phyloP scores from a whole-genome alignment of 1,140 invertebrate genomes.

The Hormaphis cornu region DNA sequence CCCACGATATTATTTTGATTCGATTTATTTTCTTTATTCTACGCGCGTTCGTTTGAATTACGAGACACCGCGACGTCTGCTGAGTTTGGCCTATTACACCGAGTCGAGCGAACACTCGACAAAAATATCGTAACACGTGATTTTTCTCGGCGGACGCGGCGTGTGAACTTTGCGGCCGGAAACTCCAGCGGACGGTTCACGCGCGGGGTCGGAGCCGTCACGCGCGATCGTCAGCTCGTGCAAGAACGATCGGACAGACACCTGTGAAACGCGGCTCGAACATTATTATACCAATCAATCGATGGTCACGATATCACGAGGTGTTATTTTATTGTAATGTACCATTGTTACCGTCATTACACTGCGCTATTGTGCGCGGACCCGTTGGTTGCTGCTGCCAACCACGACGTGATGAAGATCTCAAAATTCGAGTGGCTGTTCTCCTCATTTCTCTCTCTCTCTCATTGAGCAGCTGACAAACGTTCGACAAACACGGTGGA shows the following conservation, averaged over 20 bases:
- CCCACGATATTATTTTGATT: too few relatives aligned
- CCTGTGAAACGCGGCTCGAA: too few relatives aligned
- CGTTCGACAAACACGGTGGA: too few relatives aligned
- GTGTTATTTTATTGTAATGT: constrained; percentile 21
- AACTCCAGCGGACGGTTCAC: background rate
- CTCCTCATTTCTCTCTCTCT: background rate
- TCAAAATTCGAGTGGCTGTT: constrained; percentile 23
- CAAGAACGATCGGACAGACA: too few relatives aligned
- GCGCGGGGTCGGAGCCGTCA: background rate
- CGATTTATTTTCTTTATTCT: too few relatives aligned
- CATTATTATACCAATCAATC: constrained; percentile 26
- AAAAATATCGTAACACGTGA: too few relatives aligned
- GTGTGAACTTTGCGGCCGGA: background rate
- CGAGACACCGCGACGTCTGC: too few relatives aligned
- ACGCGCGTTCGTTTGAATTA: too few relatives aligned
- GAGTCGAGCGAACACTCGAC: too few relatives aligned
- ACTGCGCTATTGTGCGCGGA: background rate
- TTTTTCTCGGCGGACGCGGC: too few relatives aligned
- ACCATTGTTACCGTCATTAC: background rate
- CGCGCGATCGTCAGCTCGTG: background rate
- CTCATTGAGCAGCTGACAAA: background rate
- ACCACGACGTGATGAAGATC: constrained; percentile 33
- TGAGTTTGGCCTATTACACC: too few relatives aligned
- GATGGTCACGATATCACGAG: constrained; percentile 28
- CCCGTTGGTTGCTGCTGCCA: too few relatives aligned